Conservation (phyloP, 2,888 invertebrate species). For the Agrotis puta region DNA sequence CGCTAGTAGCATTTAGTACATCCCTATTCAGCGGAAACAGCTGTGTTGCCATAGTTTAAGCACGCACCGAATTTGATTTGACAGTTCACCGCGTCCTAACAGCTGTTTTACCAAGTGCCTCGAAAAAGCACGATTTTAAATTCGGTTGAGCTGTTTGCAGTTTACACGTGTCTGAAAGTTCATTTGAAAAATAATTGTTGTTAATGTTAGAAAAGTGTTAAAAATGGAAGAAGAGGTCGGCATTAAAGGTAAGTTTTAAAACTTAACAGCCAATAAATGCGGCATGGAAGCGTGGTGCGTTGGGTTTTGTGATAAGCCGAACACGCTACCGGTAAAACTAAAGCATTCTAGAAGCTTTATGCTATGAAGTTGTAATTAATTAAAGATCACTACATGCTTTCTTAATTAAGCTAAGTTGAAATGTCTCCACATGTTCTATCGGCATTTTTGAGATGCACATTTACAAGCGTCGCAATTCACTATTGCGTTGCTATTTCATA, state of each 20-base stretch:
- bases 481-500: constrained; percentile 23
- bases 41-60: constrained; percentile 73
- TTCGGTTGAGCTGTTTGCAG: constrained; percentile 74
- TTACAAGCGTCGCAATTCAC: constrained; percentile 46
- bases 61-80: constrained; percentile 82
- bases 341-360: constrained; percentile 33
- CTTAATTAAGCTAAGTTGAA: not conserved
- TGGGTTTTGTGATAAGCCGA: constrained; percentile 49
- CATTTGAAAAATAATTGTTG: constrained; percentile 61
- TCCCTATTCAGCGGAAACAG: constrained; percentile 65
- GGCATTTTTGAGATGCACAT: constrained; percentile 12
- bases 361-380: not conserved
- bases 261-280: constrained; percentile 47
- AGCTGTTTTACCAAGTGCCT: constrained; percentile 84
- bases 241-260: constrained; percentile 78
- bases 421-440: constrained; percentile 20
- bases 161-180: constrained; percentile 80
- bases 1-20: not conserved
- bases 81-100: constrained; percentile 87
- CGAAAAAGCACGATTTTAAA: constrained; percentile 78
- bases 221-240: constrained; percentile 83
- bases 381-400: not conserved
- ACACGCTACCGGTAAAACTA: constrained; percentile 59
- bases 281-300: constrained; percentile 63
- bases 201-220: constrained; percentile 58